Conservation (phyloP, 2,797 vertebrate genomes). For the Periophthalmus magnuspinnatus region DNA sequence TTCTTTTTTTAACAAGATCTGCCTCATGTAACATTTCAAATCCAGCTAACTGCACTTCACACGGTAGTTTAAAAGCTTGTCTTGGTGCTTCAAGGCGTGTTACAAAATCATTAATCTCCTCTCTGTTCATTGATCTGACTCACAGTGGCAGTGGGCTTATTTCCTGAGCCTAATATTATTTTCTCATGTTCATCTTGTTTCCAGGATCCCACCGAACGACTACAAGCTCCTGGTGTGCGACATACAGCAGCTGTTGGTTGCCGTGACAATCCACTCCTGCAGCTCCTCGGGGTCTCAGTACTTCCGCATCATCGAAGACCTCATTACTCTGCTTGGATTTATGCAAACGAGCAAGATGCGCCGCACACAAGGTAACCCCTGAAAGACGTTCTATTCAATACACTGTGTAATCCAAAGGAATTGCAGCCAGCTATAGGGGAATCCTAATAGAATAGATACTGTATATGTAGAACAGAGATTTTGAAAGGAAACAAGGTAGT, state of each 20-base stretch:
- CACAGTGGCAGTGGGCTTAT: slow-evolving; percentile 10
- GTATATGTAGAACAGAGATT: neutral
- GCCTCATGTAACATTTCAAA: slow-evolving; percentile 14
- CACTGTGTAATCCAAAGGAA: neutral
- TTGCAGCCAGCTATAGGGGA: neutral
- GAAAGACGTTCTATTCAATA: slow-evolving; percentile 15
- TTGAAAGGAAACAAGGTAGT: neutral
- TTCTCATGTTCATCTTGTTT: slow-evolving; percentile 22
- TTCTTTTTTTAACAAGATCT: neutral
- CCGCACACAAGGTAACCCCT: slow-evolving; percentile 87
- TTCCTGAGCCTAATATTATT: slow-evolving; percentile 25
- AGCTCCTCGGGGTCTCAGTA: slow-evolving; percentile 98
- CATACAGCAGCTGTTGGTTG: slow-evolving; percentile 93
- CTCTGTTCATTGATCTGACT: slow-evolving; percentile 37
- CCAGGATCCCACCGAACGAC: slow-evolving; percentile 90
- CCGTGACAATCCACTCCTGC: slow-evolving; percentile 96
- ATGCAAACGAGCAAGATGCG: slow-evolving; percentile 93
- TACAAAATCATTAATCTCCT: slow-evolving; percentile 51
- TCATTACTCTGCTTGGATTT: slow-evolving; percentile 92
- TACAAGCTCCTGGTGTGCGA: slow-evolving; percentile 93
- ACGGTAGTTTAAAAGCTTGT: slow-evolving; percentile 24
- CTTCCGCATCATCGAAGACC: slow-evolving; percentile 98
- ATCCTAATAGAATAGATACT: neutral
- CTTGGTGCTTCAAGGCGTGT: slow-evolving; percentile 32
- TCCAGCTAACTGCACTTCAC: slow-evolving; percentile 24